A percentile compares a stretch with the other conserved stretches of the same genome.
Evolutionary conservation across 2,113 vertebrate species (phyloP).

Genomic region (Butorides virescens): DNA sequence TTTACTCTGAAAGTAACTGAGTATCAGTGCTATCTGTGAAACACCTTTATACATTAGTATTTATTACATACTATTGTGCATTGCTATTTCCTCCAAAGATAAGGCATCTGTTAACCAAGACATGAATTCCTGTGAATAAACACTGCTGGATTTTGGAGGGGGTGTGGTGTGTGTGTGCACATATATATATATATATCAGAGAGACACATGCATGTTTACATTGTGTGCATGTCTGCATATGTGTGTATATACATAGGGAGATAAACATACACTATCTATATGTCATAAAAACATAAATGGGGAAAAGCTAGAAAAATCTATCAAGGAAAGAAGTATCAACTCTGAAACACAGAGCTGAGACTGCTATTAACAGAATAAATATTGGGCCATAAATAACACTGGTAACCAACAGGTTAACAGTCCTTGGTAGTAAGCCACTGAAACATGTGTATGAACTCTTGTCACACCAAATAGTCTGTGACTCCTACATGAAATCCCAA

Average conservation of each 20-base stretch:
- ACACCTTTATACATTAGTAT: not conserved
- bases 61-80: not conserved
- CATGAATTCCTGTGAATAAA: not conserved
- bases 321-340: not conserved
- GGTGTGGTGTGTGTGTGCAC: no score
- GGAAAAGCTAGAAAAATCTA: not conserved
- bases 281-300: not conserved
- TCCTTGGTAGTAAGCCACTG: not conserved
- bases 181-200: no score
- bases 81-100: not conserved
- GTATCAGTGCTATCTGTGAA: not conserved
- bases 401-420: not conserved
- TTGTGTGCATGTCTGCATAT: not conserved
- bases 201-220: not conserved
- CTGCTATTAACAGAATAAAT: not conserved
- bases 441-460: not conserved
- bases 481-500: not conserved
- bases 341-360: not conserved
- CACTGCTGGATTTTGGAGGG: not conserved
- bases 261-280: not conserved
- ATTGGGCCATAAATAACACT: not conserved
- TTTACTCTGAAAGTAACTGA: not conserved
- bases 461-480: no score
- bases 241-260: not conserved
- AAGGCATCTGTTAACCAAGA: not conserved